Base-by-base conservation (phyloP, 2,888 invertebrate genomes). In the Cancer borealis region DNA sequence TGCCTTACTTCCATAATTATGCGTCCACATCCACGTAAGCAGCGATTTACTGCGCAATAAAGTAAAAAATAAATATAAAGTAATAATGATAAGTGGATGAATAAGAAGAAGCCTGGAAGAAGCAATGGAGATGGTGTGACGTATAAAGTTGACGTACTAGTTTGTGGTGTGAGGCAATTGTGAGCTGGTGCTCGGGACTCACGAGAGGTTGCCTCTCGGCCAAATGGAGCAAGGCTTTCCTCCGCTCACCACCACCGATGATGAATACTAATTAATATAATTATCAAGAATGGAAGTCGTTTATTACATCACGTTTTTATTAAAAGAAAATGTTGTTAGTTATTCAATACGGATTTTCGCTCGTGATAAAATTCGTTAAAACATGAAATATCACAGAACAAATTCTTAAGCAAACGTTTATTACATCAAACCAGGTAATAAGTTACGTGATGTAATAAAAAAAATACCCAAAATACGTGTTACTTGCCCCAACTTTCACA, bases 141-240 rank as follows among this genome's bases (percentile, higher is more conserved):
- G n/a, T n/a, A n/a, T n/a, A n/a, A 8, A 26, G 73, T 73, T 73
- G 21, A n/a, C 26, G 26, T 54, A 12, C 14, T 54, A 54, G 8
- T 54, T 54, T 54, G 54, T 54, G 3, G 8, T 54, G 73, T 26
- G 26, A 73, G n/a, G n/a, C 54, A 54, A 54, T 66, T 66, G n/a
- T 66, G 17, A 21, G 66, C 39, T 66, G 66, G n/a, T 73, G 10
- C 10, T n/a, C n/a, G n/a, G 73, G 2, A 21, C 4, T 0, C 21
- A 60, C 60, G 73, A 26, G 73, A 26, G 73, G 73, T 26, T 5
- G 73, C 26, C n/a, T 73, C 26, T 26, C 21, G 73, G 26, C 73
- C 73, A 79, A 79, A 79, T 79, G 73, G 73, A 79, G 73, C 73
- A 79, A 79, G 73, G 73, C 26, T 26, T 10, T 26, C 73, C 73